phyloP scores from a whole-genome alignment of 2,888 invertebrate species.

The Cephus pulcher region DNA sequence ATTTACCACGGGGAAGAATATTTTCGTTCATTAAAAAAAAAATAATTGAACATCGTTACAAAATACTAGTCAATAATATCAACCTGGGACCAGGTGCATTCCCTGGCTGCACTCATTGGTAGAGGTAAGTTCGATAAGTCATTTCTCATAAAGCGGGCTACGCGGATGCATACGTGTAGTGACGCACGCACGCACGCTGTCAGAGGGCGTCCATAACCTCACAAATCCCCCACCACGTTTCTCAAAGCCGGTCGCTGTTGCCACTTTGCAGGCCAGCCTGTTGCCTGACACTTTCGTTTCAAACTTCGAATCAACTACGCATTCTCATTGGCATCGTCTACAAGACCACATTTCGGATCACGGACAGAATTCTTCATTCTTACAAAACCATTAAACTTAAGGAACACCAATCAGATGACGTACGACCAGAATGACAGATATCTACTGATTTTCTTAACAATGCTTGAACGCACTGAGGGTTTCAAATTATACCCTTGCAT shows the following conservation, averaged over 20 bases:
- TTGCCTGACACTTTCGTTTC: constrained; percentile 3
- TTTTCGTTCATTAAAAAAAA: background rate
- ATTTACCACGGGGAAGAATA: background rate
- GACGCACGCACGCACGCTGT: constrained; percentile 36
- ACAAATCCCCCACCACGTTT: constrained; percentile 6
- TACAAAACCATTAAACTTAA: background rate
- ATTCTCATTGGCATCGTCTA: background rate
- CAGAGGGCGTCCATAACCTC: constrained; percentile 43
- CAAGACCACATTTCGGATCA: background rate
- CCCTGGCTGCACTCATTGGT: background rate
- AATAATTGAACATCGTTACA: background rate
- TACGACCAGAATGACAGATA: background rate
- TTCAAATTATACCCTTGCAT: background rate
- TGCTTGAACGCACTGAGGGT: background rate
- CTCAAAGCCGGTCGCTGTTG: constrained; percentile 1
- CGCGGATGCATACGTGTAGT: constrained; percentile 24
- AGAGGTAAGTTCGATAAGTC: background rate
- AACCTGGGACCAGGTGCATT: background rate
- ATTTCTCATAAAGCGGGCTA: background rate
- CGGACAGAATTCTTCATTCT: background rate
- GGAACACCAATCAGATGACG: background rate
- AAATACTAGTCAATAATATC: background rate
- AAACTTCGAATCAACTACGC: background rate
- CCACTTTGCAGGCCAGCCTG: constrained; percentile 7
- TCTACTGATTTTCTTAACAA: background rate